Conservation (phyloP, 2,888 invertebrate species). For the Chalcis sispes region DNA sequence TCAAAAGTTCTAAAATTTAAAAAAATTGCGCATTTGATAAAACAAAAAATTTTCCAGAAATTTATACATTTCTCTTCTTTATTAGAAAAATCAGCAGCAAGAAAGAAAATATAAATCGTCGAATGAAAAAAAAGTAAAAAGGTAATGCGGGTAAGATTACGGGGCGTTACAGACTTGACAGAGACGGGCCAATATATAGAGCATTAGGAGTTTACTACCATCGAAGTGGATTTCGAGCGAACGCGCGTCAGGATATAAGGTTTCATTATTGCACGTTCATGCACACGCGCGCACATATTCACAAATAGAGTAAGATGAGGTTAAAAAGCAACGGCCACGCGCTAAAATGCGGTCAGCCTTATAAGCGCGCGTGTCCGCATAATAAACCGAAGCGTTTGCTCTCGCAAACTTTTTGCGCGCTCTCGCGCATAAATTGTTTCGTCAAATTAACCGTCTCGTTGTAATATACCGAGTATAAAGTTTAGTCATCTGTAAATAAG, state of each 20-base stretch:
- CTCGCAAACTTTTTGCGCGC: conserved; percentile 6
- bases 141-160: too few relatives aligned
- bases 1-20: too few relatives aligned
- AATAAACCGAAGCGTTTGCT: neutral
- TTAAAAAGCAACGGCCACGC: conserved; percentile 24
- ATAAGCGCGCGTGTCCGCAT: neutral
- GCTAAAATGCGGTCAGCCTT: conserved; percentile 25
- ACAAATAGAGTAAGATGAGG: conserved; percentile 19
- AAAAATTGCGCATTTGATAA: too few relatives aligned
- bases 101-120: too few relatives aligned
- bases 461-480: neutral
- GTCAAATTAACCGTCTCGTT: conserved; percentile 4
- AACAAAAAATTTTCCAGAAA: too few relatives aligned
- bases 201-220: conserved; percentile 23
- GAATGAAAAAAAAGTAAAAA: too few relatives aligned
- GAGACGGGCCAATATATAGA: neutral
- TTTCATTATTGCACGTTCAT: neutral
- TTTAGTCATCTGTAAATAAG: neutral
- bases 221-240: conserved; percentile 16
- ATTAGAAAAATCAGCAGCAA: too few relatives aligned
- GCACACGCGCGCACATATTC: too few relatives aligned
- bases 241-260: neutral
- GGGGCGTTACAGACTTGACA: neutral
- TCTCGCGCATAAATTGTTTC: conserved; percentile 4
- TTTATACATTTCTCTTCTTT: too few relatives aligned